phyloP scores from a whole-genome alignment of 1,140 invertebrate genomes.

The Battus philenor region DNA sequence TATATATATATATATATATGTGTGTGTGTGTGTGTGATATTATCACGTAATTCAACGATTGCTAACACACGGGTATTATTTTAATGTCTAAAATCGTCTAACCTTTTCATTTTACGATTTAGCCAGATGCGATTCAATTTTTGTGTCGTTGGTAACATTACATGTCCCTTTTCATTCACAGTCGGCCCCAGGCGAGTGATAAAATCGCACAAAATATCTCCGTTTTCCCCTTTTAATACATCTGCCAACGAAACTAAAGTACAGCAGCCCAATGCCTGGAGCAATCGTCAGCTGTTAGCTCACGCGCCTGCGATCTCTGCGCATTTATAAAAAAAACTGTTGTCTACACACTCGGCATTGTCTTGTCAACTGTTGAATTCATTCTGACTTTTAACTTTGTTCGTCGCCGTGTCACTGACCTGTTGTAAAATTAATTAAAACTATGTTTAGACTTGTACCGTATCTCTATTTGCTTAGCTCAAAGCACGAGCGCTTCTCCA shows the following conservation, averaged over 20 bases:
- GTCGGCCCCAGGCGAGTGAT: constrained; percentile 50
- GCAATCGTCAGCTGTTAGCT: constrained; percentile 58
- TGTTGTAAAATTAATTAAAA: constrained; percentile 5
- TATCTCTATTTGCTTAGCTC: too few species aligned
- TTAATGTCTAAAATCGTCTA: not conserved
- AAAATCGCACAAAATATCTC: constrained; percentile 62
- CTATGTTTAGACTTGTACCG: too few species aligned
- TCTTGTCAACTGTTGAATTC: constrained; percentile 52
- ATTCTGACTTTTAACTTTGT: constrained; percentile 43
- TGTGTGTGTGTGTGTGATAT: not conserved
- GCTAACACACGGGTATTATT: not conserved
- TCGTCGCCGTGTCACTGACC: constrained; percentile 22
- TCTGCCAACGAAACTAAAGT: constrained; percentile 58
- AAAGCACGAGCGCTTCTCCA: too few species aligned
- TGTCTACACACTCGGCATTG: constrained; percentile 62
- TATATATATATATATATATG: not conserved
- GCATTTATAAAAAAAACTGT: constrained; percentile 73
- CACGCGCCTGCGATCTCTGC: constrained; percentile 40
- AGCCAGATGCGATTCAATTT: not conserved
- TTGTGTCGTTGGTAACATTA: constrained; percentile 24
- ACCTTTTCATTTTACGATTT: not conserved
- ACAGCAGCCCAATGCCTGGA: constrained; percentile 36
- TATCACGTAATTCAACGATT: not conserved
- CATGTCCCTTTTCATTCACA: constrained; percentile 49
- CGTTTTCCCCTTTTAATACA: constrained; percentile 67